Percentiles rank a stretch among this genome's conserved stretches.
Conservation (phyloP, 2,797 vertebrate genomes). For the Tokudaia tokunoshimensis region DNA sequence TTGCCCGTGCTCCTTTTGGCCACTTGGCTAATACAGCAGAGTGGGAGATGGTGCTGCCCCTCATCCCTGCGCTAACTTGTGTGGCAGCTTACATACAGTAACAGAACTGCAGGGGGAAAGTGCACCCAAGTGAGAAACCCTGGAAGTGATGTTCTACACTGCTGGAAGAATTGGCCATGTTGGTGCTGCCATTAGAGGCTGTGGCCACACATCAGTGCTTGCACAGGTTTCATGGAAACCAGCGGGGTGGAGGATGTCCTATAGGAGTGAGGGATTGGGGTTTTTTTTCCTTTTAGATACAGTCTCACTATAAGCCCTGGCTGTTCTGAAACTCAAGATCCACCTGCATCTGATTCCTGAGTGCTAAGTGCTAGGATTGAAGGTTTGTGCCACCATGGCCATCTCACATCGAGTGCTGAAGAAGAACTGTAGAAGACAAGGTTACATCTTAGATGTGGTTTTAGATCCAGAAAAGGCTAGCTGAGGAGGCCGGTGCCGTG, state of each 20-base stretch:
- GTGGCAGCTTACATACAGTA: background rate
- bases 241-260: background rate
- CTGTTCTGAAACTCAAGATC: background rate
- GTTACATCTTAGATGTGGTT: background rate
- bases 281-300: background rate
- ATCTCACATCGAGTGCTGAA: background rate
- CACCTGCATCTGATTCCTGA: background rate
- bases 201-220: background rate
- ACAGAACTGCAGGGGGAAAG: background rate
- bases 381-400: background rate
- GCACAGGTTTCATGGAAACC: background rate
- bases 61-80: background rate
- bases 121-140: background rate
- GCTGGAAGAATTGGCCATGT: background rate
- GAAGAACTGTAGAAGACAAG: background rate
- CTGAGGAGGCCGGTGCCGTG: background rate
- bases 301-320: background rate
- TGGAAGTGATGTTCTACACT: background rate
- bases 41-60: background rate
- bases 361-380: background rate
- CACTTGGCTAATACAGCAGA: background rate
- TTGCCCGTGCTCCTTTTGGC: background rate
- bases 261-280: background rate
- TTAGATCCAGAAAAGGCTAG: background rate
- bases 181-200: background rate